Percentiles rank a stretch among this genome's conserved stretches.
Conservation (phyloP, 2,113 vertebrate genomes). For the Halcyon senegalensis region DNA sequence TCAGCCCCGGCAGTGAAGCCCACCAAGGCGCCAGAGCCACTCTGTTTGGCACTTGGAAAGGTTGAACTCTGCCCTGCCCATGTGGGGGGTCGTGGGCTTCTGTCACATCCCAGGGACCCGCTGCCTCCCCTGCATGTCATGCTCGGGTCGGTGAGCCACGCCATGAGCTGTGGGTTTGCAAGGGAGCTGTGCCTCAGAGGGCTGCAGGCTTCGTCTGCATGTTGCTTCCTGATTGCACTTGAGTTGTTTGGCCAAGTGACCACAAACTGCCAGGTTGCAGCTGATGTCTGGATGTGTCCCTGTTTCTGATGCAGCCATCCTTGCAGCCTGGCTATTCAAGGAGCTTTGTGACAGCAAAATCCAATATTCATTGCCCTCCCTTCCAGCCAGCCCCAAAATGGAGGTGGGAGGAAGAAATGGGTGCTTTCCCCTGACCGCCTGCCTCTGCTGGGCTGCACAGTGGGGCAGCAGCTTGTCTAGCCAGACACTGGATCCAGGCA, state of each 20-base stretch:
- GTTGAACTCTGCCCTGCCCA: background rate
- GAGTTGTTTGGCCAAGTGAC: background rate
- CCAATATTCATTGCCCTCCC: background rate
- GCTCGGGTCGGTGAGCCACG: accelerated
- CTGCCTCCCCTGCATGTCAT: accelerated
- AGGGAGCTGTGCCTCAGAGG: accelerated
- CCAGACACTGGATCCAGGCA: accelerated
- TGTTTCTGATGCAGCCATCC: accelerated
- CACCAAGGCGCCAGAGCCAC: accelerated
- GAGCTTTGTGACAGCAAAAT: background rate
- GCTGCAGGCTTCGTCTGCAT: background rate
- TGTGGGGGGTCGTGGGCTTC: accelerated
- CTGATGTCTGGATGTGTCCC: background rate
- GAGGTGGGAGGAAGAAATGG: background rate
- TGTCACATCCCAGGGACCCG: background rate
- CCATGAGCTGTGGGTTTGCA: accelerated
- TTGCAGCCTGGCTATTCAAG: background rate
- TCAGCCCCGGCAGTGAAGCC: background rate
- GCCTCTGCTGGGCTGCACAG: accelerated
- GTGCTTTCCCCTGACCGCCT: background rate
- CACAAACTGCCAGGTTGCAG: accelerated
- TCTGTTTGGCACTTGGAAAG: background rate
- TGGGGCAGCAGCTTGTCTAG: background rate
- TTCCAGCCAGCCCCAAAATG: background rate
- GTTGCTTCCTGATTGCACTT: background rate